Evolutionary conservation across 2,113 vertebrate genomes (phyloP).

Genomic region (Colistium nudipinnis): DNA sequence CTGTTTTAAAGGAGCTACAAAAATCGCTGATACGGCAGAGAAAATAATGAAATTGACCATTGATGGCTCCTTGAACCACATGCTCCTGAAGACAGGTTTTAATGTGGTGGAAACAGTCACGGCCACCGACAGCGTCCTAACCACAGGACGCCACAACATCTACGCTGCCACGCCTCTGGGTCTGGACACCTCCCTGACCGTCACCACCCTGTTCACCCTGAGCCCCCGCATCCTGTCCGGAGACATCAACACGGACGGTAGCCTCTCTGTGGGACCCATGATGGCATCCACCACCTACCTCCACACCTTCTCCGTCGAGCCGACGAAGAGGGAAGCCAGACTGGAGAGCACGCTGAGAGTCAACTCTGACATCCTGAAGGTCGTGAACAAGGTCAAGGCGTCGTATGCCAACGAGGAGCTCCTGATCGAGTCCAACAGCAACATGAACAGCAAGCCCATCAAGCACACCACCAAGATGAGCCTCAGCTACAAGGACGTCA

Average conservation of each 20-base stretch:
- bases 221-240: constrained; percentile 73
- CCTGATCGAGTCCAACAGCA: constrained; percentile 82
- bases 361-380: constrained; percentile 83
- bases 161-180: constrained; percentile 77
- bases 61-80: constrained; percentile 83
- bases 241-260: constrained; percentile 80
- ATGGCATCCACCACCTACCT: constrained; percentile 77
- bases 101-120: constrained; percentile 74
- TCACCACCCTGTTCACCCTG: constrained; percentile 72
- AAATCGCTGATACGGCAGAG: constrained; percentile 73
- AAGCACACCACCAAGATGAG: constrained; percentile 85
- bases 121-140: constrained; percentile 62
- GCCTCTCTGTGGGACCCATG: constrained; percentile 76
- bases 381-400: constrained; percentile 82
- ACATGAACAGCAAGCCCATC: constrained; percentile 80
- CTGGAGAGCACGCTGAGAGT: constrained; percentile 83
- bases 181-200: constrained; percentile 79
- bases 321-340: constrained; percentile 70
- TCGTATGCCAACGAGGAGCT: constrained; percentile 74
- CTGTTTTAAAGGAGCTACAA: constrained; percentile 80
- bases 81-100: constrained; percentile 81
- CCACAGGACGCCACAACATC: constrained; percentile 79
- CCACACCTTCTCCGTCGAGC: constrained; percentile 78
- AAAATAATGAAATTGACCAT: constrained; percentile 67
- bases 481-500: constrained; percentile 82